Evolutionary conservation across 2,797 vertebrate species (phyloP).

Genomic region (Cyprinella venusta): DNA sequence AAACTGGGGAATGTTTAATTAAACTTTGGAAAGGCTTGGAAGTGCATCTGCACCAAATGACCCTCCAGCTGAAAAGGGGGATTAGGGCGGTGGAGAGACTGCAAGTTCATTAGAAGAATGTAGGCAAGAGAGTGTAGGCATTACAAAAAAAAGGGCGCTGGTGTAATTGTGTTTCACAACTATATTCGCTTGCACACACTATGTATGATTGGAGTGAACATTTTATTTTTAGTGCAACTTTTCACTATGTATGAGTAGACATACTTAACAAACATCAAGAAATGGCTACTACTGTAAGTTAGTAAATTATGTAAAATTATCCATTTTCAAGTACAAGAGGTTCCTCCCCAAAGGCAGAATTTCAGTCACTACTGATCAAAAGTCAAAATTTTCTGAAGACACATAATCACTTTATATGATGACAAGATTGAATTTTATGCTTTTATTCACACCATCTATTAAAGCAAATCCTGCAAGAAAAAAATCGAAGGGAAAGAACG

Average conservation of each 20-base stretch:
- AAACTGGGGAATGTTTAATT: conserved; percentile 67
- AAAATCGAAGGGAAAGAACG: too few species aligned
- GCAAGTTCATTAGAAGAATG: conserved; percentile 59
- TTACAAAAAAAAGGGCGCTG: conserved; percentile 18
- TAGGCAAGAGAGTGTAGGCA: conserved; percentile 39
- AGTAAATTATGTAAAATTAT: not conserved
- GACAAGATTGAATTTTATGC: too few species aligned
- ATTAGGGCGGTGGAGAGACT: conserved; percentile 63
- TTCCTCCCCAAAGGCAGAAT: not conserved
- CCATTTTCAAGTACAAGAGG: not conserved
- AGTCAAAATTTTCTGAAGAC: not conserved
- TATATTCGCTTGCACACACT: conserved; percentile 20
- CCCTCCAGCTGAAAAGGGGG: conserved; percentile 63
- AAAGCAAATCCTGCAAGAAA: too few species aligned
- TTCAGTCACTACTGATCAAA: not conserved
- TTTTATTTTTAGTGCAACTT: not conserved
- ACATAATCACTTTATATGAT: too few species aligned
- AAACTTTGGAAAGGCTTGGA: conserved; percentile 65
- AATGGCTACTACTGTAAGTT: not conserved
- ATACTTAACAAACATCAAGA: not conserved
- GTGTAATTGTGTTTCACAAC: conserved; percentile 27
- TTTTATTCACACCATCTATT: too few species aligned
- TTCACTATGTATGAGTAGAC: not conserved
- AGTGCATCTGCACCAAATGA: conserved; percentile 66
- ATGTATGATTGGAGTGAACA: not conserved